Conservation (phyloP, 2,888 invertebrate species). For the Dolomedes plantarius region DNA sequence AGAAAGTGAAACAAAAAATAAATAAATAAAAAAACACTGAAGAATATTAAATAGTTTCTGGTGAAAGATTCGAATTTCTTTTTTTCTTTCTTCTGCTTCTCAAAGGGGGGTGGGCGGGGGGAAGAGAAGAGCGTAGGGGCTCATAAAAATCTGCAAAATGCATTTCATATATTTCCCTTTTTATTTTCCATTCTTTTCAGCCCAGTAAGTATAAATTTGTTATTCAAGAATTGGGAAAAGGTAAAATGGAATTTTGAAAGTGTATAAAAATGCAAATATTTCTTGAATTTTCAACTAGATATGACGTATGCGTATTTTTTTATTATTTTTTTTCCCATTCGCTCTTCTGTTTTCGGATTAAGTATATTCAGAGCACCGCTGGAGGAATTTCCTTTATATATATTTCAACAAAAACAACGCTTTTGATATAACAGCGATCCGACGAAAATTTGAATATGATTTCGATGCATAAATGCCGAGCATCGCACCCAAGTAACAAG, state of each 20-base stretch:
- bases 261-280: conserved; percentile 15
- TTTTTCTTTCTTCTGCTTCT: background rate
- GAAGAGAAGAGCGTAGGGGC: conserved; percentile 20
- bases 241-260: conserved; percentile 18
- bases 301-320: too few species aligned
- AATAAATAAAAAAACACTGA: conserved; percentile 18
- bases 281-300: background rate
- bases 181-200: conserved; percentile 29
- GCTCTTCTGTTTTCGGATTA: too few species aligned
- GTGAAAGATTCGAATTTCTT: conserved; percentile 29
- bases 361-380: too few species aligned
- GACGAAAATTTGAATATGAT: too few species aligned
- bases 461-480: too few species aligned
- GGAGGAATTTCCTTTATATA: too few species aligned
- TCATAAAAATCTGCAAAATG: conserved; percentile 44
- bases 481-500: too few species aligned
- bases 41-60: conserved; percentile 63
- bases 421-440: too few species aligned
- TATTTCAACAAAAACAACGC: too few species aligned
- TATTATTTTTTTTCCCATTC: too few species aligned
- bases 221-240: conserved; percentile 42
- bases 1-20: conserved; percentile 14
- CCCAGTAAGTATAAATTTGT: conserved; percentile 41
- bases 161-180: conserved; percentile 8
- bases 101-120: background rate